phyloP scores from a whole-genome alignment of 2,888 invertebrate species.

The Pandemis cinnamomeana region DNA sequence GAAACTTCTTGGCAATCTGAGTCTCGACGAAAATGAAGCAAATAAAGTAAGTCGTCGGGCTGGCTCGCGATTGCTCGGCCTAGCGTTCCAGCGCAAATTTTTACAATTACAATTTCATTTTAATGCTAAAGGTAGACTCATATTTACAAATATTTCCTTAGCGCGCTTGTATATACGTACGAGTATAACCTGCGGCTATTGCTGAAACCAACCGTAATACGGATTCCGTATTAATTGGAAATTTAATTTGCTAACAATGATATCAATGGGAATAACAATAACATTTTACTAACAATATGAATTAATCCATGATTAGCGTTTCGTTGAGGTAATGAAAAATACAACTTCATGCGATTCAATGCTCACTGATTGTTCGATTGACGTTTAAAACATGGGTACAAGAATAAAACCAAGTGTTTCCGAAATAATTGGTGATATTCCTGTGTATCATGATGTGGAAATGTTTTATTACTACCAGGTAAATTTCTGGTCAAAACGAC shows the following conservation, averaged over 20 bases:
- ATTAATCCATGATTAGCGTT: too few relatives aligned
- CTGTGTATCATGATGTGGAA: neutral
- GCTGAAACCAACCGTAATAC: neutral
- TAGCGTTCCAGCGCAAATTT: conserved; percentile 60
- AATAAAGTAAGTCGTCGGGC: conserved; percentile 66
- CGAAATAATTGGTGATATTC: neutral
- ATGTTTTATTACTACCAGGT: neutral
- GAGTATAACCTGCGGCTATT: neutral
- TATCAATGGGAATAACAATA: neutral
- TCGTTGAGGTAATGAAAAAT: too few relatives aligned
- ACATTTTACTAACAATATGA: too few relatives aligned
- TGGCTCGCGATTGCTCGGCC: conserved; percentile 64
- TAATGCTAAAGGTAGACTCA: neutral
- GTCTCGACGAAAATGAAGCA: conserved; percentile 70
- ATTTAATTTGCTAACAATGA: neutral
- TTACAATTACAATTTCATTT: conserved; percentile 48
- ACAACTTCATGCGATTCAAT: too few relatives aligned
- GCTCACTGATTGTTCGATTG: neutral
- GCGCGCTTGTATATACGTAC: neutral
- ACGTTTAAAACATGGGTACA: neutral
- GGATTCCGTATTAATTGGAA: neutral
- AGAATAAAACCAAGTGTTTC: neutral
- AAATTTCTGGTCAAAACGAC: conserved; percentile 61
- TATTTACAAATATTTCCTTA: neutral
- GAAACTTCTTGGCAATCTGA: conserved; percentile 71